Evolutionary conservation across 2,113 vertebrate species (phyloP), one percentile per base, ranked within the genome.

Genomic region (Ornithorhynchus anatinus): DNA sequence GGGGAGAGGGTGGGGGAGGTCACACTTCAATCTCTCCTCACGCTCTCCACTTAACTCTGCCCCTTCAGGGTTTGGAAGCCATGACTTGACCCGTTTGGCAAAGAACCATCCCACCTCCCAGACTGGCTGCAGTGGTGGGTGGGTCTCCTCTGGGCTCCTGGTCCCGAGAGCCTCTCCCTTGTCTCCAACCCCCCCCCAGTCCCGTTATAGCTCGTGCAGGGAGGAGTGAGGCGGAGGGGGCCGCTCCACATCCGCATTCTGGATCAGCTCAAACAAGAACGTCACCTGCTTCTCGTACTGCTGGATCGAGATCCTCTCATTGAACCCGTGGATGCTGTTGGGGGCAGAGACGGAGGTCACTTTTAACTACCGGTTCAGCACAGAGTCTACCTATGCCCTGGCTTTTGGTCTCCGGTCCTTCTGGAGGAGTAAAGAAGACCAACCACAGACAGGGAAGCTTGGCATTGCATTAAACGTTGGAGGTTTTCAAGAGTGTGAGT

Each of bases 261-360:
- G 95, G 57, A 99, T 93, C 15, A 99, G 87, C 69, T 86, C 93
- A 29, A 95, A 97, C 81, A 95, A 93, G 84, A 98, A 99, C 27
- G 86, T 67, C 0, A 97, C 81, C 17, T 96, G 82, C 3, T 89
- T 94, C 85, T 97, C 94, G 0, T 96, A 98, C 81, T 86, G 94
- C 78, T 94, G 89, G 44, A 89, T 17, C 1, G 96, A 96, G 88
- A 99, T 97, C 79, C 95, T 95, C 90, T 99, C 97, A 20, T 98
- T 97, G 74, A 96, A 53, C 14, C 97, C 97, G 42, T 99, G 97
- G 72, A 98, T 88, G 86, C 97, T 94, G 82, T 53, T 16, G 23
- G 45, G 66, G 27, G 35, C 19, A 82, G 27, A 69, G 43, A 64
- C 0, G 11, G 15, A 40, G 23, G n/a, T n/a, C 22, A 12, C 7